Base-by-base conservation (phyloP, 2,888 invertebrate genomes). In the Diaphora mendica region DNA sequence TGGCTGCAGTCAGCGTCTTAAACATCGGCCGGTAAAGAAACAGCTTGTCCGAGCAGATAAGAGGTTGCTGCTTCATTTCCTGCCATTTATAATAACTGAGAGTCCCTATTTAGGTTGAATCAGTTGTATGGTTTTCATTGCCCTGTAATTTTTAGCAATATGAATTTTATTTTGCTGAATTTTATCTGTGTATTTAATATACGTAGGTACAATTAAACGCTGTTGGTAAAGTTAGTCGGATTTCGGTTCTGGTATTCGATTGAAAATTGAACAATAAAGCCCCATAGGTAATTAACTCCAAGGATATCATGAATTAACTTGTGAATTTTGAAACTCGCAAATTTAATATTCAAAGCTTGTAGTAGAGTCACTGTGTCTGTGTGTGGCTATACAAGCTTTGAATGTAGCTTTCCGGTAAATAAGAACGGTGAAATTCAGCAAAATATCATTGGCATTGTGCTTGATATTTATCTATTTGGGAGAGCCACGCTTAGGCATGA, bases 1-100 rank as follows among this genome's bases (percentile, higher is more conserved):
- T n/a, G n/a, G n/a, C n/a, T n/a, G n/a, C n/a, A n/a, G n/a, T n/a
- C n/a, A n/a, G n/a, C n/a, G n/a, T n/a, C n/a, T n/a, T n/a, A 20
- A 48, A 33, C 66, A 20, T 39, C 67, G 64, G 67, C 67, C 74
- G 48, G 62, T 33, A 20, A 51, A 48, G 70, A 67, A 68, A 70
- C 23, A 74, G 62, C 67, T 70, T 39, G 70, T 74, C 70, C 48
- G 59, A 59, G 62, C n/a, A 70, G 73, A 73, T 73, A 73, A 73
- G 70, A 62, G 62, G 20, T 64, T 67, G 73, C 69, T 66, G 20
- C 26, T 35, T 70, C 62, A 74, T 74, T 71, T 62, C 74, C 74
- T 44, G 39, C 23, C 2, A 51, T 39, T 62, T 48, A 51, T 74
- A 70, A 74, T 74, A 44, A 70, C 66, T 70, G 35, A n/a, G 59